Evolutionary conservation across 2,797 vertebrate species (phyloP), one percentile per base, ranked within the genome.

Genomic region (Phoeniculus purpureus): DNA sequence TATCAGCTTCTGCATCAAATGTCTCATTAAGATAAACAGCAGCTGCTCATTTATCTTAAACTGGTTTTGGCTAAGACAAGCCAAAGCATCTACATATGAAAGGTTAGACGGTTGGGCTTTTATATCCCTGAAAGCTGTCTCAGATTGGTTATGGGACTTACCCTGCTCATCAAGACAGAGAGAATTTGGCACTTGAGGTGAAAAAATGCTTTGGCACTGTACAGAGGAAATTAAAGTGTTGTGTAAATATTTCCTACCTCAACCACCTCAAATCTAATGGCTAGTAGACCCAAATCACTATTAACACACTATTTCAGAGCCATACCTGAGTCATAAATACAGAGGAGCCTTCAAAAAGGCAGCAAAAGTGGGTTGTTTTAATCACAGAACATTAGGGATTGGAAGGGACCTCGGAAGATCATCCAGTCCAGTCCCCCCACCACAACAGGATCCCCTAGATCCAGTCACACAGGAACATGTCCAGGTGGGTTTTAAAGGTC

Each of bases 271-370:
- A 11, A 43, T 43, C 43, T 43, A 43, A 43, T 14, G 13, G 43
- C 43, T 43, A 13, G 10, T 43, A 43, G 43, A 43, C 43, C 43
- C 43, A 40, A 87, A 80, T 54, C 34, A 4, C 51, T 48, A 20
- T 5, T 20, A 43, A 48, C 12, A 29, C 7, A n/a, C 52, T 16
- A 59, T 34, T 75, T 59, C 51, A 48, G 55, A 29, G 34, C 55
- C 16, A 20, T 2, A 81, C 62, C 15, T 2, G 1, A 29, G 0
- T 1, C 2, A 29, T 14, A 65, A 13, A 10, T 20, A 52, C 14
- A 32, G 32, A 78, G 25, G 12, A 71, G 23, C 45, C 48, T 78
- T 61, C 31, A 15, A 40, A 62, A 61, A 75, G 7, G 22, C 47
- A 83, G 66, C 13, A 56, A 13, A 60, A 54, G 22, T 3, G 14